These are phyloP conservation scores for Ctenosaura bakeri DNA, from an alignment of 2,797 vertebrate species.

Conservation along the genomic window DNA sequence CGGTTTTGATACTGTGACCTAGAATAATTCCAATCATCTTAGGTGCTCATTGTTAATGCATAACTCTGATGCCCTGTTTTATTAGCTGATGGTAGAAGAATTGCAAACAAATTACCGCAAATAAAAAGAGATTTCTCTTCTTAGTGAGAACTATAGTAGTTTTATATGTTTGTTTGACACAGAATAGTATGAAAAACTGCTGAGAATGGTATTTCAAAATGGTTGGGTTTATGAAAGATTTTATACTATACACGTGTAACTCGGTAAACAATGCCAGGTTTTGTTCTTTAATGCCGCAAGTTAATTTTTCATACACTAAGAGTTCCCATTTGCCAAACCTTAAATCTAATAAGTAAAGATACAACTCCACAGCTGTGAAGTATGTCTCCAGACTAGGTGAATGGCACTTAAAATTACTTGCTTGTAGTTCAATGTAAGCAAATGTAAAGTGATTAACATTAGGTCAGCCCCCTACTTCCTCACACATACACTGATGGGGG, in stretches of 20 bases:
- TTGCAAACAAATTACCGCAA: conserved; percentile 15
- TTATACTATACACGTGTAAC: neutral
- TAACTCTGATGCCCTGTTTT: conserved; percentile 14
- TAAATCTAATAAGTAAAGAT: neutral
- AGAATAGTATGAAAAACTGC: neutral
- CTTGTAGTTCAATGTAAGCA: too few relatives aligned
- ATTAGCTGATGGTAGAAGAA: conserved; percentile 12
- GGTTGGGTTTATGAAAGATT: neutral
- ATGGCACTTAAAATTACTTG: neutral
- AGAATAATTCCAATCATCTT: conserved; percentile 18
- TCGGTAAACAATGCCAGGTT: neutral
- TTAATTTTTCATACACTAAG: neutral
- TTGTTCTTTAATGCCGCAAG: neutral
- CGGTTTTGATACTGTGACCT: conserved; percentile 24
- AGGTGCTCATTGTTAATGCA: neutral
- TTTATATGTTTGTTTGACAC: neutral
- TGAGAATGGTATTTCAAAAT: conserved; percentile 1
- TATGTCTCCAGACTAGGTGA: neutral
- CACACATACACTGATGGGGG: too few relatives aligned
- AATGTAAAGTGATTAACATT: too few relatives aligned
- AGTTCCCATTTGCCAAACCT: neutral
- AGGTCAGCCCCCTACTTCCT: too few relatives aligned
- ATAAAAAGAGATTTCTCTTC: neutral
- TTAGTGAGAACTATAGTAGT: conserved; percentile 3
- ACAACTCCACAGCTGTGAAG: too few relatives aligned